These are phyloP conservation scores for Calycopis cecrops DNA, from an alignment of 1,140 invertebrate species.

Conservation along the genomic window DNA sequence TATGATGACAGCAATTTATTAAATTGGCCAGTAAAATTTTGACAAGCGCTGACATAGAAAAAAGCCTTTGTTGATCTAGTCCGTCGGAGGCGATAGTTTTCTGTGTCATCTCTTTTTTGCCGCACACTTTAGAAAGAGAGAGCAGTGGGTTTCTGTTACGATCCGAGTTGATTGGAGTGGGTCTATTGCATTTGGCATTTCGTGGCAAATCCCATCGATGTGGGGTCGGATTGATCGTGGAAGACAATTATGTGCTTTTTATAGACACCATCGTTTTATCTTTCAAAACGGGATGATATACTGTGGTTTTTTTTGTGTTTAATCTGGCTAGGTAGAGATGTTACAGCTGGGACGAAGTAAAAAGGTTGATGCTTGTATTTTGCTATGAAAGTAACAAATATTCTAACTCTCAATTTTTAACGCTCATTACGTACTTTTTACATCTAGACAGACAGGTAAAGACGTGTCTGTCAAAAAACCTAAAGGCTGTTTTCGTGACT, in stretches of 20 bases:
- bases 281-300: too few species aligned
- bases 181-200: background rate
- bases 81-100: background rate
- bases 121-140: background rate
- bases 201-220: background rate
- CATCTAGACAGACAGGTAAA: too few species aligned
- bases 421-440: too few species aligned
- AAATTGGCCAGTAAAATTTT: background rate
- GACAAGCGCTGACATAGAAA: background rate
- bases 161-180: background rate
- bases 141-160: conserved; percentile 10
- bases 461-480: too few species aligned
- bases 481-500: too few species aligned
- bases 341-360: too few species aligned
- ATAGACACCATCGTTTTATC: background rate
- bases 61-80: conserved; percentile 5
- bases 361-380: too few species aligned
- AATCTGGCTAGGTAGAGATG: too few species aligned
- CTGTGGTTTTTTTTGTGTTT: too few species aligned
- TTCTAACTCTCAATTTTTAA: too few species aligned
- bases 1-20: too few species aligned
- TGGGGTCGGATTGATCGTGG: background rate
- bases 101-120: conserved; percentile 10
- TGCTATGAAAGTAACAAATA: too few species aligned
- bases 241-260: conserved; percentile 7